These are phyloP conservation scores for Cynodonichthys magdalenae DNA, from an alignment of 2,797 vertebrate genomes.

Conservation along the genomic window DNA sequence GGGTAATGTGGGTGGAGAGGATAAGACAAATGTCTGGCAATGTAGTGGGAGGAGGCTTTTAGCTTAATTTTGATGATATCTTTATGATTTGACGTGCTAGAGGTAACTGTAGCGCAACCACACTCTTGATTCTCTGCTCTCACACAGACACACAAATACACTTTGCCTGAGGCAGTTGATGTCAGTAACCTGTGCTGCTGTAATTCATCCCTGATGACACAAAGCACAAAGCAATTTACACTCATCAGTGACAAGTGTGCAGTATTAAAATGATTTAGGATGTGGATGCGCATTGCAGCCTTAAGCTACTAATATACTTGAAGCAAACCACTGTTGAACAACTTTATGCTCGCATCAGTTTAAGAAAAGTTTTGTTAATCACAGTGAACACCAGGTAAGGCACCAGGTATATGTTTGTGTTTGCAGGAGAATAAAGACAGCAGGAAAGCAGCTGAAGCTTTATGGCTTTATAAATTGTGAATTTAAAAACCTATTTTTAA, in stretches of 20 bases:
- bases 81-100: constrained; percentile 39
- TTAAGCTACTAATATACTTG: constrained; percentile 26
- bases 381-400: neutral
- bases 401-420: neutral
- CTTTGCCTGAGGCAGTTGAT: constrained; percentile 24
- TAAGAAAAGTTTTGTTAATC: constrained; percentile 22
- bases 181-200: constrained; percentile 30
- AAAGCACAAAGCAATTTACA: constrained; percentile 39
- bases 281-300: constrained; percentile 12
- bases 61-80: constrained; percentile 35
- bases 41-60: constrained; percentile 23
- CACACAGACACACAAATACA: constrained; percentile 7
- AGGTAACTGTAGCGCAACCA: constrained; percentile 16
- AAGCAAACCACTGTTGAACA: constrained; percentile 34
- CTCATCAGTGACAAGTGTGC: constrained; percentile 37
- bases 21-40: constrained; percentile 30
- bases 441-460: constrained; percentile 13
- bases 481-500: constrained; percentile 18
- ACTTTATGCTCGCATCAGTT: neutral
- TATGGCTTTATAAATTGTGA: constrained; percentile 5
- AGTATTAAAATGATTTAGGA: constrained; percentile 31
- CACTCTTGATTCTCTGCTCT: neutral
- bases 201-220: constrained; percentile 39
- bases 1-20: constrained; percentile 18
- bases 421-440: neutral